Conservation (phyloP, 2,888 invertebrate species). For the Mylabris sibirica region DNA sequence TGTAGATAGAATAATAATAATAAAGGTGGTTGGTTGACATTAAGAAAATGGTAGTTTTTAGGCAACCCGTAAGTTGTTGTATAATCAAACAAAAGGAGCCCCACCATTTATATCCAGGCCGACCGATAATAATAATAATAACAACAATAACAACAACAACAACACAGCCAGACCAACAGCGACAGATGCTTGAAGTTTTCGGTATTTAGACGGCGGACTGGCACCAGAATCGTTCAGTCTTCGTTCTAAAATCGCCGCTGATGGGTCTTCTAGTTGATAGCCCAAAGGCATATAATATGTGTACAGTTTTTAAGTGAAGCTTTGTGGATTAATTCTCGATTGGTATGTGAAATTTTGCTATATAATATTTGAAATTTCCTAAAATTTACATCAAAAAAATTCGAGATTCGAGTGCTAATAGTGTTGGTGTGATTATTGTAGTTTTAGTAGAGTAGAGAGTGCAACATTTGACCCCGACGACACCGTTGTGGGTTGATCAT, state of each 20-base stretch:
- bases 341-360: no score
- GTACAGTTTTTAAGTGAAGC: neutral
- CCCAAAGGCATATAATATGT: no score
- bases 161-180: neutral
- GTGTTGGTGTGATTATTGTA: conserved; percentile 25
- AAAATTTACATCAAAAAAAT: no score
- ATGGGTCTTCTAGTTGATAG: no score
- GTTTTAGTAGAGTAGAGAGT: conserved; percentile 23
- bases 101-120: conserved; percentile 30
- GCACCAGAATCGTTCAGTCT: conserved; percentile 27
- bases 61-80: conserved; percentile 27
- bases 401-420: neutral
- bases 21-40: conserved; percentile 14
- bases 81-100: conserved; percentile 31
- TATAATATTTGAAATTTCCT: no score
- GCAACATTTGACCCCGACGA: conserved; percentile 33
- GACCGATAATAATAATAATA: neutral
- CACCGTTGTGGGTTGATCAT: conserved; percentile 29
- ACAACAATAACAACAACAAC: conserved; percentile 1
- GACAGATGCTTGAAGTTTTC: conserved; percentile 31
- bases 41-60: conserved; percentile 20
- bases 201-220: conserved; percentile 31
- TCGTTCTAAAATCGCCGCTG: conserved; percentile 7
- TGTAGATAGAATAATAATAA: neutral
- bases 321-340: neutral